Evolutionary conservation across 1,140 invertebrate species (phyloP), one percentile per base, ranked within the genome.

Genomic region (Schlechtendalia chinensis): DNA sequence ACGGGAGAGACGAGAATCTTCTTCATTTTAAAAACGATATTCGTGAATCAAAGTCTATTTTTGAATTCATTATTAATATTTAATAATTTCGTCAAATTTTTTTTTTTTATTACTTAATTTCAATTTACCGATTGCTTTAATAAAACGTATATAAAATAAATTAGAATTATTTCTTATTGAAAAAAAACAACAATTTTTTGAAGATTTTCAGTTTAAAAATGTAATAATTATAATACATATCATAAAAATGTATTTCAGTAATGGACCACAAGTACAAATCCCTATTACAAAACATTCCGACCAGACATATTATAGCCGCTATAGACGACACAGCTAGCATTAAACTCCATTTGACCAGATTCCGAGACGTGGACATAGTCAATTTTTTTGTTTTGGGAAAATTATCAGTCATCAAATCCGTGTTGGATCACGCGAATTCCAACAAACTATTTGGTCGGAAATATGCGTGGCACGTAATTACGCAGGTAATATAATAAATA

Each of bases 241-340:
- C n/a, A n/a, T n/a, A n/a, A n/a, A n/a, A n/a, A n/a, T 39, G 32
- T 19, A 53, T 84, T 85, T 27, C 85, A 93, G 91, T 93, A 0
- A 95, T 96, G 92, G 93, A 95, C 83, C 93, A 96, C 86, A 96
- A 96, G 86, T 96, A 95, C 86, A 95, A 95, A 85, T 93, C 93
- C 11, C 86, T 96, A 1, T 86, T 96, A 17, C 89, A 94, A 84
- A 96, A 96, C 86, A 91, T 96, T 39, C 92, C 94, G 22, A 94
- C 94, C 0, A 88, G 94, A 3, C 94, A 96, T 84, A 90, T 95
- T 1, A 95, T 95, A 29, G 90, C 91, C 1, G 88, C 89, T 22
- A 89, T 91, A 0, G 87, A 86, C 86, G 88, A 85, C 85, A 85
- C 86, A 63, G 83, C 82, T 82, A 85, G 86, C 58, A 89, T 90